These are phyloP conservation scores for Podiceps cristatus DNA, from an alignment of 2,113 vertebrate genomes.

Conservation along the genomic window DNA sequence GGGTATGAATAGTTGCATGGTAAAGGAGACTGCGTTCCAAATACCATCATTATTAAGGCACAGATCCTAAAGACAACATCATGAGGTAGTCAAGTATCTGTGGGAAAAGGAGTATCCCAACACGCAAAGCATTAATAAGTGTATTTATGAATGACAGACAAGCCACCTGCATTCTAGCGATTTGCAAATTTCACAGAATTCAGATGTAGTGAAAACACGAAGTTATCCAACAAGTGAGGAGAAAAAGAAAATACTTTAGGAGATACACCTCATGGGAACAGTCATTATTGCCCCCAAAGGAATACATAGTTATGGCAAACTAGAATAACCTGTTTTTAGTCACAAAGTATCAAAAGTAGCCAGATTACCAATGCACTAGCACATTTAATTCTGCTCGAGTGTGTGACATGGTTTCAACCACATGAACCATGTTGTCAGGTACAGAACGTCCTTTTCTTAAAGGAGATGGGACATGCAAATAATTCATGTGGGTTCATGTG, in stretches of 20 bases:
- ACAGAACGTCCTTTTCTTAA: neutral
- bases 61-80: neutral
- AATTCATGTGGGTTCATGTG: neutral
- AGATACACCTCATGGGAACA: neutral
- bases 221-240: neutral
- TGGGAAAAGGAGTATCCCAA: neutral
- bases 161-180: rapidly evolving
- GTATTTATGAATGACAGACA: neutral
- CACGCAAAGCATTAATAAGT: neutral
- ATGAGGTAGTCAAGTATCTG: neutral
- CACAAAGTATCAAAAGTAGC: neutral
- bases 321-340: neutral
- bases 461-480: neutral
- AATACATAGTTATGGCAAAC: neutral
- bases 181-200: neutral
- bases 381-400: neutral
- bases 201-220: neutral
- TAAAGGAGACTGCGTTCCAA: neutral
- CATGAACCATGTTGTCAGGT: neutral
- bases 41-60: neutral
- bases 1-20: neutral
- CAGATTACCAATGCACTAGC: neutral
- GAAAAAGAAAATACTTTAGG: neutral
- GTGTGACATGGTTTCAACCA: neutral
- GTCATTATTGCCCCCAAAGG: neutral